Evolutionary conservation across 2,113 vertebrate genomes (phyloP).

Genomic region (Hypocryptadius cinnamomeus): DNA sequence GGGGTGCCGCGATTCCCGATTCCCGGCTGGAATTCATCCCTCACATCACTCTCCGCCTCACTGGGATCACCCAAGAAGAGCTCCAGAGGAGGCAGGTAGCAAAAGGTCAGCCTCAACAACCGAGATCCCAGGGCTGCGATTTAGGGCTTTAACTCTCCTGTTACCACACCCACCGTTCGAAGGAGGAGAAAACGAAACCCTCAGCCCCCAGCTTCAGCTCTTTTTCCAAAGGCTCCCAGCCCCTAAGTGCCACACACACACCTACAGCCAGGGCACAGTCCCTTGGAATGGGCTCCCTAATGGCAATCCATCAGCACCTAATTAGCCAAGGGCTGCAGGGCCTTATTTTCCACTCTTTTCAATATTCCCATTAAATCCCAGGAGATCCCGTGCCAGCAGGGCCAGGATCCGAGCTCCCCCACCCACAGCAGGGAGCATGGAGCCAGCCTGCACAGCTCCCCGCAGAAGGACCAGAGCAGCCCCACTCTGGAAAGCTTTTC

Average conservation of each 20-base stretch:
- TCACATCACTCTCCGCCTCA: not conserved
- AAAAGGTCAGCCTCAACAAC: constrained; percentile 31
- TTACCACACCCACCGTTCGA: constrained; percentile 1
- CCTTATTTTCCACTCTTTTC: not conserved
- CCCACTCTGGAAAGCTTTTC: not conserved
- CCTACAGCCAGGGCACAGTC: not conserved
- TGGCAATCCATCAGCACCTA: not conserved
- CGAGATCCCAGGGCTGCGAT: not conserved
- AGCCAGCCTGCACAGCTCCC: not conserved
- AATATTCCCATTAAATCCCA: not conserved
- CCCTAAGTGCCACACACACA: not conserved
- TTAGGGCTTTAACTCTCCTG: constrained; percentile 14
- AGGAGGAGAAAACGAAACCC: constrained; percentile 26
- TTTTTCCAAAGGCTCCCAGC: not conserved
- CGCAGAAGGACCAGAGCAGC: not conserved
- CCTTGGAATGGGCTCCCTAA: not conserved
- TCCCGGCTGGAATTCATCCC: not conserved
- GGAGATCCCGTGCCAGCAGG: not conserved
- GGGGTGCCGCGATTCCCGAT: not conserved
- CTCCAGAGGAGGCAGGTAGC: constrained; percentile 3
- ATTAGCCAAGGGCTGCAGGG: not conserved
- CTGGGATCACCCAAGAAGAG: constrained; percentile 10
- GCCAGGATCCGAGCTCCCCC: not conserved
- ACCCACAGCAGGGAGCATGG: not conserved
- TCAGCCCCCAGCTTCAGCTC: not conserved